Conservation (phyloP, 2,113 vertebrate genomes). For the Colaptes auratus region DNA sequence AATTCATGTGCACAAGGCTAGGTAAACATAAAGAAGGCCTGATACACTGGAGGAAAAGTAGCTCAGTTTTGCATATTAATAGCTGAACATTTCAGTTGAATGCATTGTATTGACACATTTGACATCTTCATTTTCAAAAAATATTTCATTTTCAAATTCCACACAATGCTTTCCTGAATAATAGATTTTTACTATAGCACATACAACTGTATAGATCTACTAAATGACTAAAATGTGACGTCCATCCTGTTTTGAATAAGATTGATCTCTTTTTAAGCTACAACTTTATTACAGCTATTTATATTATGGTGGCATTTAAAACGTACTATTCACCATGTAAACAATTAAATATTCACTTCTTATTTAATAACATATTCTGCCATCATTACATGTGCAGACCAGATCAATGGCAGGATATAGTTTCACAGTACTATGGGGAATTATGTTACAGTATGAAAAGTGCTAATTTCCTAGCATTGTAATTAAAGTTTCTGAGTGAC, state of each 20-base stretch:
- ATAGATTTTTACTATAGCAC: neutral
- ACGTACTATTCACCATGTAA: neutral
- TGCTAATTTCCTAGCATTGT: conserved; percentile 67
- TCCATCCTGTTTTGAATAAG: neutral
- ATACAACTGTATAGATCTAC: neutral
- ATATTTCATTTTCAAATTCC: neutral
- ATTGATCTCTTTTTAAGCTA: neutral
- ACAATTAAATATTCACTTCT: conserved; percentile 54
- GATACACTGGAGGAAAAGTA: accelerated
- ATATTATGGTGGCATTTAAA: conserved; percentile 6
- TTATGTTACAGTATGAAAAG: conserved; percentile 53
- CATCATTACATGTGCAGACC: neutral
- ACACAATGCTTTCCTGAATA: neutral
- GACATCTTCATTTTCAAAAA: neutral
- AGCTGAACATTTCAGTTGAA: neutral
- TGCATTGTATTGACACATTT: neutral
- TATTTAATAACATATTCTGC: conserved; percentile 43
- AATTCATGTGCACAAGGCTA: neutral
- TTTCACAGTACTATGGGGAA: conserved; percentile 45
- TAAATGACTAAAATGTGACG: neutral
- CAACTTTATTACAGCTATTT: neutral
- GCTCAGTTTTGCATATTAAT: neutral
- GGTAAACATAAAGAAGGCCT: neutral
- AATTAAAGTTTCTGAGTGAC: conserved; percentile 71
- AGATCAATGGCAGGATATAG: conserved; percentile 40